These are phyloP conservation scores for Sebastes iracundus DNA, from an alignment of 2,797 vertebrate genomes.

Conservation along the genomic window DNA sequence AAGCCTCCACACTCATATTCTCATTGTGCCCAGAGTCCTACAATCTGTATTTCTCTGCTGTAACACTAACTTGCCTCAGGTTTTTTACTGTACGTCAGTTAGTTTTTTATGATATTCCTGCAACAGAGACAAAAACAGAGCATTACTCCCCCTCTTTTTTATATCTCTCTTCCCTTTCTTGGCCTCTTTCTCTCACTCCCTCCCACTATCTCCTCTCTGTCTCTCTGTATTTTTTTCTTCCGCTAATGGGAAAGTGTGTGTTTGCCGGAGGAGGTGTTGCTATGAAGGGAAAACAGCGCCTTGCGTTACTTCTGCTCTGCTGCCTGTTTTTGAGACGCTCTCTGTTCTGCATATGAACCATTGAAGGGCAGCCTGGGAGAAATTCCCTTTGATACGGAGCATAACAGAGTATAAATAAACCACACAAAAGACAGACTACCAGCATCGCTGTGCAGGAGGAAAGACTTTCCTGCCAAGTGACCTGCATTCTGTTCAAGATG, in stretches of 20 bases:
- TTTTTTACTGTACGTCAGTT: neutral
- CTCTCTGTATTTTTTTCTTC: slow-evolving; percentile 15
- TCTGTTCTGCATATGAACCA: slow-evolving; percentile 57
- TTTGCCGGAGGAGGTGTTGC: slow-evolving; percentile 58
- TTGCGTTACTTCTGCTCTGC: slow-evolving; percentile 69
- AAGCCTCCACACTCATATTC: neutral
- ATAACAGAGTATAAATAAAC: slow-evolving; percentile 66
- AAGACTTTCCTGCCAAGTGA: slow-evolving; percentile 28
- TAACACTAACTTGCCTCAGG: neutral
- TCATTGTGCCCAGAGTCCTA: neutral
- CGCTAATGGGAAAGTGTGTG: slow-evolving; percentile 42
- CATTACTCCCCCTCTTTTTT: neutral
- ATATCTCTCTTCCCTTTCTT: neutral
- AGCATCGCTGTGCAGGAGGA: slow-evolving; percentile 21
- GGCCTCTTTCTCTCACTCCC: neutral
- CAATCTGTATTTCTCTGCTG: neutral
- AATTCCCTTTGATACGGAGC: slow-evolving; percentile 66
- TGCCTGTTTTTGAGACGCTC: slow-evolving; percentile 64
- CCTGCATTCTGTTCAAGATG: slow-evolving; percentile 18
- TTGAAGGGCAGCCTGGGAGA: slow-evolving; percentile 63
- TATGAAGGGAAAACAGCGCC: slow-evolving; percentile 43
- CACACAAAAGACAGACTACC: slow-evolving; percentile 58
- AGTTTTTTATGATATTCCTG: slow-evolving; percentile 6
- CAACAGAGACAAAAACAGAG: slow-evolving; percentile 10
- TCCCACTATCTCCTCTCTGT: slow-evolving; percentile 14